Evolutionary conservation across 2,888 invertebrate species (phyloP), one percentile per base, ranked within the genome.

Genomic region (Tachina fera): DNA sequence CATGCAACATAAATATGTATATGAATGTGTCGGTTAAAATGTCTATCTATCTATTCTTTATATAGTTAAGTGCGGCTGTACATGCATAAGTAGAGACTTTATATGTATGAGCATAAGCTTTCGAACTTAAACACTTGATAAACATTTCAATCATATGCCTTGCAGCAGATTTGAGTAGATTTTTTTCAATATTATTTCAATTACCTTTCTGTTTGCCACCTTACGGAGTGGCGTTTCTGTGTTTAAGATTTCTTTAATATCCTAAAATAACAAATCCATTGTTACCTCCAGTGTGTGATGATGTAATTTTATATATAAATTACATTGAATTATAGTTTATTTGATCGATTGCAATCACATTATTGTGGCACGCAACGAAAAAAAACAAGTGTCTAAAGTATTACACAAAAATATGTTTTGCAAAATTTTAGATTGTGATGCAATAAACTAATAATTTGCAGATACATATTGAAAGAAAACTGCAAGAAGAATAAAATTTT

Each of bases 141-240:
- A 75, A 75, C 47, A 81, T 81, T 82, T 82, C 82, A 82, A 76
- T 82, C 75, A 70, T 16, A 70, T 61, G 45, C 39, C 41, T 65
- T 71, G 71, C 79, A 47, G 72, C 63, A 41, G 71, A 60, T 78
- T 78, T 78, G 61, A 61, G 43, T 61, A 53, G 63, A 53, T 56
- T 47, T 58, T 67, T 31, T 31, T 6, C 31, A 31, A n/a, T n/a
- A n/a, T n/a, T n/a, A n/a, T n/a, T n/a, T n/a, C n/a, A n/a, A n/a
- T n/a, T n/a, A n/a, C n/a, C n/a, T n/a, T n/a, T n/a, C n/a, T 56
- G 14, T 11, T 10, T 67, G 70, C 61, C 31, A 49, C 68, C 77
- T 70, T 49, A 49, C 14, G 10, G 22, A 41, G 14, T 58, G n/a
- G 9, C 31, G 2, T 31, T 31, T 31, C 56, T 16, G 19, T 49